Conservation (phyloP, 2,797 vertebrate species). For the Oreortyx pictus region DNA sequence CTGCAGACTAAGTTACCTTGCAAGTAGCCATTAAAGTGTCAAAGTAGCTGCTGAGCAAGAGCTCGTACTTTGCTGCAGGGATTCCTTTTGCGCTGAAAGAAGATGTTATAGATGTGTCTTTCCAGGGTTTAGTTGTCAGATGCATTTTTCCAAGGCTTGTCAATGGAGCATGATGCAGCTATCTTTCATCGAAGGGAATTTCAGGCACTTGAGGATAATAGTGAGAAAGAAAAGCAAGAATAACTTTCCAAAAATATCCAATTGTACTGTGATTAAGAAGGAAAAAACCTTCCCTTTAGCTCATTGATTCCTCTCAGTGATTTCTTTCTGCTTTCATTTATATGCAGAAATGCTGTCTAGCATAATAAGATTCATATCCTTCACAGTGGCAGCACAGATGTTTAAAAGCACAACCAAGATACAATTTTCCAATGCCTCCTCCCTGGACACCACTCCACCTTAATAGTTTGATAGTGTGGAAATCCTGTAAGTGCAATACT, state of each 20-base stretch:
- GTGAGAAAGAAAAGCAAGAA: constrained; percentile 43
- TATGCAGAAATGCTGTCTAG: constrained; percentile 33
- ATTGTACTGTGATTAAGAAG: constrained; percentile 23
- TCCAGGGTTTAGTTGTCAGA: constrained; percentile 8
- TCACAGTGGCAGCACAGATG: constrained; percentile 31
- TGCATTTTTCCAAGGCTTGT: constrained; percentile 21
- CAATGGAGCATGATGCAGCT: constrained; percentile 30
- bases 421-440: constrained; percentile 31
- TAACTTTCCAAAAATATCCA: constrained; percentile 42
- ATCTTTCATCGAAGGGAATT: constrained; percentile 53
- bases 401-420: constrained; percentile 51
- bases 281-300: not conserved
- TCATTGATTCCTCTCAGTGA: constrained; percentile 31
- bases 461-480: constrained; percentile 44
- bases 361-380: not conserved
- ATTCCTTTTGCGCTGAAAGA: not conserved
- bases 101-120: constrained; percentile 6
- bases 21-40: not conserved
- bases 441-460: constrained; percentile 27
- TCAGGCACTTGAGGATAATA: constrained; percentile 10
- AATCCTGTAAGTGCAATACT: not conserved
- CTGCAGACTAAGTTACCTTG: not conserved
- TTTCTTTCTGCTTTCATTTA: constrained; percentile 48
- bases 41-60: constrained; percentile 1
- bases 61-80: not conserved